phyloP scores from a whole-genome alignment of 1,140 invertebrate species.

The Anastrepha obliqua region DNA sequence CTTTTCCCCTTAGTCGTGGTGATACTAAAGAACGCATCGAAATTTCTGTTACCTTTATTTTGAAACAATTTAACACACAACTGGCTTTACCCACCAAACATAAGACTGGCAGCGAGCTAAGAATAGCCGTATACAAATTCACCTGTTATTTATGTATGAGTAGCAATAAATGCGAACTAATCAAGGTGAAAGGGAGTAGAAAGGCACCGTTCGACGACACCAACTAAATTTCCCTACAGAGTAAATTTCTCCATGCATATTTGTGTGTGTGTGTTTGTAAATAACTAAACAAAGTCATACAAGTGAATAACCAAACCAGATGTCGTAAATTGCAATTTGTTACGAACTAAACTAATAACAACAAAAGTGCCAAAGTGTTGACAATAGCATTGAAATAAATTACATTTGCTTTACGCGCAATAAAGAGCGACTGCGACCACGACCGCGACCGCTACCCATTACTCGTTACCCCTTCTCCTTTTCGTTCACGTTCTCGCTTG shows the following conservation, averaged over 20 bases:
- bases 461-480: too few relatives aligned
- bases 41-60: too few relatives aligned
- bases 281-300: conserved; percentile 11
- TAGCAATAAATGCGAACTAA: too few relatives aligned
- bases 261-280: background rate
- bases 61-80: too few relatives aligned
- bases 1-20: too few relatives aligned
- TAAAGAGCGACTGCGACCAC: background rate
- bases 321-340: conserved; percentile 50
- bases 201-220: background rate
- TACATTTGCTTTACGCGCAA: conserved; percentile 45
- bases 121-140: too few relatives aligned
- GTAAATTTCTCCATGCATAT: background rate
- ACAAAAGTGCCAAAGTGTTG: conserved; percentile 51
- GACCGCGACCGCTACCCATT: background rate
- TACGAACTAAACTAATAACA: conserved; percentile 51
- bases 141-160: too few relatives aligned
- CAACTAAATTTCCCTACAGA: background rate
- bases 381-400: conserved; percentile 50
- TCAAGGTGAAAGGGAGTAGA: background rate
- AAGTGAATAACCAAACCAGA: conserved; percentile 29
- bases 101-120: too few relatives aligned
- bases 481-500: too few relatives aligned
- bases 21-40: too few relatives aligned
- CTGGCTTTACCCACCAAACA: too few relatives aligned